Evolutionary conservation across 2,888 invertebrate genomes (phyloP).

Genomic region (Ichneumoninae sp.): DNA sequence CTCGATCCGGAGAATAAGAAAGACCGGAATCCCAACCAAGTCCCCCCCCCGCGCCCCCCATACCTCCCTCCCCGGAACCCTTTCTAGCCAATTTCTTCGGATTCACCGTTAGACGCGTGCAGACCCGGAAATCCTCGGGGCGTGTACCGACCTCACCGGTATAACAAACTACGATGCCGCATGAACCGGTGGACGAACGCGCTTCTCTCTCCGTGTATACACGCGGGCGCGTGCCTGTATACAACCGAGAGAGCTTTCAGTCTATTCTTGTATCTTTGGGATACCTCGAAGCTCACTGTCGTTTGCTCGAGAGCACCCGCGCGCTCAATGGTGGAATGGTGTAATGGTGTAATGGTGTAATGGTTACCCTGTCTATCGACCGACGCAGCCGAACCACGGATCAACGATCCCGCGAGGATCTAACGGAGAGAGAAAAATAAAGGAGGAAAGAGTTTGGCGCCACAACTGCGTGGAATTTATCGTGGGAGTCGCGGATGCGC

Average conservation of each 20-base stretch:
- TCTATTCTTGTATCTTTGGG: constrained; percentile 36
- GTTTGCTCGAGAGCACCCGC: constrained; percentile 31
- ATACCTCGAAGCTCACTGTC: constrained; percentile 36
- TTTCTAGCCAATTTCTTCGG: constrained; percentile 57
- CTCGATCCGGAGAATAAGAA: constrained; percentile 52
- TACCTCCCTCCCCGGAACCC: constrained; percentile 32
- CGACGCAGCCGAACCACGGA: constrained; percentile 57
- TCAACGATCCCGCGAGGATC: constrained; percentile 50
- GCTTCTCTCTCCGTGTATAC: neutral
- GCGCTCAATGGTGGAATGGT: neutral
- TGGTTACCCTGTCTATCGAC: constrained; percentile 61
- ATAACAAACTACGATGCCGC: constrained; percentile 39
- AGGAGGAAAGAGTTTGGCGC: constrained; percentile 6
- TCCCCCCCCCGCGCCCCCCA: neutral
- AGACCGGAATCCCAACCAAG: constrained; percentile 64
- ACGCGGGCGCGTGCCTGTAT: constrained; percentile 32
- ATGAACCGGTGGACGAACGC: constrained; percentile 19
- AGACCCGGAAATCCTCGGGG: constrained; percentile 76
- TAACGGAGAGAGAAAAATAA: constrained; percentile 1
- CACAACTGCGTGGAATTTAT: constrained; percentile 20
- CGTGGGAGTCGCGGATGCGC: constrained; percentile 28
- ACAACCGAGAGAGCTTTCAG: constrained; percentile 21
- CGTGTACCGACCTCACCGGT: constrained; percentile 71
- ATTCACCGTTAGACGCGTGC: constrained; percentile 70
- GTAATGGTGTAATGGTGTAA: constrained; percentile 67